Evolutionary conservation across 1,140 invertebrate species (phyloP), one percentile per base, ranked within the genome.

Genomic region (Lucilia cuprina): DNA sequence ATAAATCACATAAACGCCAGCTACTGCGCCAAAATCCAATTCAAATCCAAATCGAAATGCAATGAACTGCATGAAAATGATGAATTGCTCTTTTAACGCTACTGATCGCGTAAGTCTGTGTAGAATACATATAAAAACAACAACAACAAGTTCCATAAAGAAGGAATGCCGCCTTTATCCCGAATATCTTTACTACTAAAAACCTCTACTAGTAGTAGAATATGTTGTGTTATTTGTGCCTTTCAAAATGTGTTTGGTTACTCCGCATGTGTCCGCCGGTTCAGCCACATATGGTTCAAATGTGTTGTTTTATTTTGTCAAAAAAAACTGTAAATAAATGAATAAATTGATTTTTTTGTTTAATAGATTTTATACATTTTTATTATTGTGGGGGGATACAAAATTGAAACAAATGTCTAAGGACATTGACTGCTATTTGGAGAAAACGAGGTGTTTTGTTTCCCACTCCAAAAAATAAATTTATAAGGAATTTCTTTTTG

Each of bases 61-160:
- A 80, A 80, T 80, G 77, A 80, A 80, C 77, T 80, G 41, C 41
- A 80, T 21, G 77, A 80, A 80, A 80, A 80, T 80, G 77, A 80
- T 80, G 77, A 80, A 80, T 80, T 80, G 77, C 77, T 80, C 77
- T 80, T 80, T 80, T 80, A 80, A 80, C 77, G 77, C 77, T 80
- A 80, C 77, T 80, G 65, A 70, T 70, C 65, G 65, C 21, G 19
- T 21, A 21, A 25, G 34, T 41, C 30, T 13, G 34, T 77, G 77
- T 19, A 19, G 60, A 70, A 70, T 70, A n/a, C 14, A 2, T 41
- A 41, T 35, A 41, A n/a, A n/a, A n/a, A 10, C 77, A 80, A 78
- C 17, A 17, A 78, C 35, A 78, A 34, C 74, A 75, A 17, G 8
- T 60, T 21, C 19, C 21, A 70, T 21, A 70, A 19, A 70, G 65